A percentile compares a stretch with the other conserved stretches of the same genome.
Conservation (phyloP, 1,140 invertebrate genomes). For the Macrostomum lignano region DNA sequence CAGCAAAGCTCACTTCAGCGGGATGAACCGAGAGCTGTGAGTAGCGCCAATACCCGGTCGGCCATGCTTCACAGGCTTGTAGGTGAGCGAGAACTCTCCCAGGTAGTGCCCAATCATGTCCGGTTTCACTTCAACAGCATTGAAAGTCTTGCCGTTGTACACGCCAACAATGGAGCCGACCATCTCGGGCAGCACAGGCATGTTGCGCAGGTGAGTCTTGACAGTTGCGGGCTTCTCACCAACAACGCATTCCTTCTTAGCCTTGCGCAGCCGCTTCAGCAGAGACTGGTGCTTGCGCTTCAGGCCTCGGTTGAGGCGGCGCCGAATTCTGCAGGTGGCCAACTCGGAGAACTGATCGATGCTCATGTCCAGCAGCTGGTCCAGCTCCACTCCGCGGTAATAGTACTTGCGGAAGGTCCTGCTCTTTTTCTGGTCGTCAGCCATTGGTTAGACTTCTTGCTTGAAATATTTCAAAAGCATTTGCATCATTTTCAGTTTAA, state of each 20-base stretch:
- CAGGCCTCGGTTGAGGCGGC: conserved; percentile 68
- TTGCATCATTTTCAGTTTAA: too few species aligned
- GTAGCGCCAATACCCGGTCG: conserved; percentile 99
- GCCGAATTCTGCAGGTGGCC: conserved; percentile 60
- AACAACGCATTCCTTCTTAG: conserved; percentile 73
- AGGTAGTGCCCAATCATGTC: conserved; percentile 99
- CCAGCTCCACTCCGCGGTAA: conserved; percentile 87
- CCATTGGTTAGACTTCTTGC: too few species aligned
- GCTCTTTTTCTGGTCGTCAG: too few species aligned
- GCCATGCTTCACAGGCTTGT: conserved; percentile 98
- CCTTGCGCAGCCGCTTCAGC: conserved; percentile 40
- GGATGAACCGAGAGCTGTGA: conserved; percentile 96
- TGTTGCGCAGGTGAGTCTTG: conserved; percentile 89
- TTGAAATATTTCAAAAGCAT: too few species aligned
- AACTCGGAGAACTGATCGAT: conserved; percentile 81
- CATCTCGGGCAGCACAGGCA: conserved; percentile 98
- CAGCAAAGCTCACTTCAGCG: conserved; percentile 96
- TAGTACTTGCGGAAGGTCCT: conserved; percentile 96
- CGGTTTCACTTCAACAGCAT: conserved; percentile 53
- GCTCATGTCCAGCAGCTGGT: conserved; percentile 90
- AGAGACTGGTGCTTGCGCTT: conserved; percentile 84
- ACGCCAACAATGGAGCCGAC: conserved; percentile 95
- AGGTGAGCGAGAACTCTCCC: conserved; percentile 91
- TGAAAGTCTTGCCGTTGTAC: conserved; percentile 97
- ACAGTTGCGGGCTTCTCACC: conserved; percentile 91